A percentile compares a stretch with the other conserved stretches of the same genome.
Evolutionary conservation across 2,888 invertebrate species (phyloP).

Genomic region (Cataglyphis livida): DNA sequence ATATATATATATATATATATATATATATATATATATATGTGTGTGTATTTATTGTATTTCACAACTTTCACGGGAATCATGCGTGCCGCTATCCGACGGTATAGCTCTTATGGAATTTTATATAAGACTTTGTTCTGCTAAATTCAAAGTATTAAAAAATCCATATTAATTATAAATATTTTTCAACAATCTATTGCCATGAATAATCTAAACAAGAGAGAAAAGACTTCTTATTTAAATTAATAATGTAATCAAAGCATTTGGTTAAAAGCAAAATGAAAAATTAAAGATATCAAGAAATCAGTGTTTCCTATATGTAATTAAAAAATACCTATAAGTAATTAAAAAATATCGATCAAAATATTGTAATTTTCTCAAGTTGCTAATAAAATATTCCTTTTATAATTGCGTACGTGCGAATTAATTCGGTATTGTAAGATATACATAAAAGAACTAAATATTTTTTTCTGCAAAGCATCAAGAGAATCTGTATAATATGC

Average conservation of each 20-base stretch:
- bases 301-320: background rate
- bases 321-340: background rate
- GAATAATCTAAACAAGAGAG: background rate
- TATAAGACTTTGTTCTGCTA: background rate
- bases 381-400: background rate
- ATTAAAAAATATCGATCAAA: background rate
- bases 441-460: background rate
- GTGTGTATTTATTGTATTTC: background rate
- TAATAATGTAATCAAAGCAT: background rate
- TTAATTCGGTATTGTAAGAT: background rate
- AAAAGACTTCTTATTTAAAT: background rate
- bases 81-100: constrained; percentile 37
- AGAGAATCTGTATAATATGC: background rate
- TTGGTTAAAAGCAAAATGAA: background rate
- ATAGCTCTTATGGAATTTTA: constrained; percentile 9
- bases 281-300: background rate
- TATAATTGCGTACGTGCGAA: background rate
- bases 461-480: background rate
- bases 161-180: background rate
- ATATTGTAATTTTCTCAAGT: background rate
- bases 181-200: background rate
- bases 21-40: no score
- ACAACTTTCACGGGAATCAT: constrained; percentile 22
- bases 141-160: background rate
- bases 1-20: no score